These are phyloP conservation scores for Scomberomorus guttatus DNA, from an alignment of 2,797 vertebrate species.

Conservation along the genomic window DNA sequence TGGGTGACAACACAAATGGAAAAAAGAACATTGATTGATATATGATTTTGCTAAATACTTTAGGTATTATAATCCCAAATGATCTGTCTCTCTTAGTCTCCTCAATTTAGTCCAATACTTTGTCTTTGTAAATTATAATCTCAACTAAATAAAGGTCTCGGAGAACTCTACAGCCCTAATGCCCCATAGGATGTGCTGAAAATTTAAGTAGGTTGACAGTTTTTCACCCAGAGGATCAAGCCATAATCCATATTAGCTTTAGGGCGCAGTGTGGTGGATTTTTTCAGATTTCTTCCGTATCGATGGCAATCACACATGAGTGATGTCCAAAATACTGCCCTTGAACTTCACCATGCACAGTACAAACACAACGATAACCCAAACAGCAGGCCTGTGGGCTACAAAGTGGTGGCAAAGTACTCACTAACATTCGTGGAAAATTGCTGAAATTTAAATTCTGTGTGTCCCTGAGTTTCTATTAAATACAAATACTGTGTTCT, in stretches of 20 bases:
- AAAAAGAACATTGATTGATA: slow-evolving; percentile 18
- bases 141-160: background rate
- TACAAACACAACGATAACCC: background rate
- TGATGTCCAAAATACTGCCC: background rate
- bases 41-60: slow-evolving; percentile 17
- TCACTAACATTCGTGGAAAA: background rate
- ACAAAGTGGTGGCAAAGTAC: background rate
- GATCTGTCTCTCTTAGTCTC: background rate
- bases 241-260: background rate
- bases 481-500: background rate
- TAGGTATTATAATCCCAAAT: slow-evolving; percentile 6
- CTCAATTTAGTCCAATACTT: slow-evolving; percentile 8
- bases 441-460: background rate
- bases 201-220: slow-evolving; percentile 6
- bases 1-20: slow-evolving; percentile 34
- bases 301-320: background rate
- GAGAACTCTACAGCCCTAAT: background rate
- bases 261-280: slow-evolving; percentile 4
- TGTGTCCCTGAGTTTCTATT: no score
- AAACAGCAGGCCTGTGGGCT: background rate
- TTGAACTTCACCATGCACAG: background rate
- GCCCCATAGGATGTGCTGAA: background rate
- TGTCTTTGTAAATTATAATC: slow-evolving; percentile 6
- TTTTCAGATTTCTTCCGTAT: slow-evolving; percentile 2
- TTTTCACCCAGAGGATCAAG: background rate